phyloP scores from a whole-genome alignment of 2,113 vertebrate genomes.

The Lycaon pictus region DNA sequence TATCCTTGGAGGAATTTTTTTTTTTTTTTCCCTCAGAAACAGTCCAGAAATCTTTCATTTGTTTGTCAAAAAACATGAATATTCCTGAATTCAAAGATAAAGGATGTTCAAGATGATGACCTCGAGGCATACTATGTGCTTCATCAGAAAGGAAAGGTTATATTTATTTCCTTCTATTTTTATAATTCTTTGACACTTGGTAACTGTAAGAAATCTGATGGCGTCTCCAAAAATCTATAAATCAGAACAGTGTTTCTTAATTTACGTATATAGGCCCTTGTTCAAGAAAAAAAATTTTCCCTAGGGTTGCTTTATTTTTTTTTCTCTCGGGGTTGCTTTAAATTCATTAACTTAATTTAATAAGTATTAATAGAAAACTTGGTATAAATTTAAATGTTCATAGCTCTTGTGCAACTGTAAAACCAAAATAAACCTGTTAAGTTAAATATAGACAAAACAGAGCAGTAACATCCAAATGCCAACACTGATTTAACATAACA shows the following conservation, averaged over 20 bases:
- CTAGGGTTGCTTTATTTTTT: not conserved
- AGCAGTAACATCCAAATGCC: not conserved
- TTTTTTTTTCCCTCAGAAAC: not conserved
- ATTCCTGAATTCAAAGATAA: not conserved
- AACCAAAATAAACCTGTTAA: not conserved
- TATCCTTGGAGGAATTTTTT: not conserved
- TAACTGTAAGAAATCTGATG: not conserved
- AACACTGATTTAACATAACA: rapidly evolving
- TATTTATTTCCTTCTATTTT: not conserved
- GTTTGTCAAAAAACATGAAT: not conserved
- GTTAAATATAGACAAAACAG: not conserved
- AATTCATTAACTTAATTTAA: not conserved
- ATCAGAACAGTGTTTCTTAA: not conserved
- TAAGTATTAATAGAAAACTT: not conserved
- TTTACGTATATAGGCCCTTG: not conserved
- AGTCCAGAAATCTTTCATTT: no score
- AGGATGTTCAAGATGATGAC: not conserved
- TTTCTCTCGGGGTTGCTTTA: not conserved
- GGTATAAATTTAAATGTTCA: not conserved
- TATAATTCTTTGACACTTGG: not conserved
- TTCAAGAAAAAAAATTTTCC: not conserved
- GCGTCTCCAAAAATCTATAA: not conserved
- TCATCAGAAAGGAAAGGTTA: not conserved
- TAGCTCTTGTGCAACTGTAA: not conserved
- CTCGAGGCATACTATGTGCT: not conserved